Percentiles rank a stretch among this genome's conserved stretches.
Conservation (phyloP, 2,888 invertebrate species). For the Myopa tessellatipennis region DNA sequence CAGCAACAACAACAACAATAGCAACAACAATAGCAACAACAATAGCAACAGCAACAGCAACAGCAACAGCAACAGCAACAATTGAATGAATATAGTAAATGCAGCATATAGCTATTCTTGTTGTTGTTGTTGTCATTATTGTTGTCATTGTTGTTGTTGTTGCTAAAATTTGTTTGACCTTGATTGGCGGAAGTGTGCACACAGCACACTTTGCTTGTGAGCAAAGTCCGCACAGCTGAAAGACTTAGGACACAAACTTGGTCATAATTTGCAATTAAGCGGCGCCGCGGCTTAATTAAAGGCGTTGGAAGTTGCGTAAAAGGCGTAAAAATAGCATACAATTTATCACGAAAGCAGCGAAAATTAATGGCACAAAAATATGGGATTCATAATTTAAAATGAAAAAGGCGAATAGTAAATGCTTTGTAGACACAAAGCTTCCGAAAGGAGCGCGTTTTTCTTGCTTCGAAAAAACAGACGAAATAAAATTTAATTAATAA, state of each 20-base stretch:
- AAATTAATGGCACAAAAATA: no score
- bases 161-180: constrained; percentile 36
- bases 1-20: not conserved
- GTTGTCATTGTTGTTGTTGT: constrained; percentile 1
- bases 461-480: no score
- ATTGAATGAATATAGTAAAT: no score
- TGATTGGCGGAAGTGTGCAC: constrained; percentile 42
- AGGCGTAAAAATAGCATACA: no score
- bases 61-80: no score
- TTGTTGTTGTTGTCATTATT: not conserved
- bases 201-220: constrained; percentile 33
- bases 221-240: constrained; percentile 25
- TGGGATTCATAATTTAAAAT: no score
- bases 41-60: not conserved
- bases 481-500: no score
- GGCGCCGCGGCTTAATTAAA: not conserved
- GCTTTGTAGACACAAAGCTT: no score
- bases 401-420: no score
- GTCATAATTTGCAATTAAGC: not conserved
- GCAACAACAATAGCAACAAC: no score
- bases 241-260: constrained; percentile 45
- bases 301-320: not conserved
- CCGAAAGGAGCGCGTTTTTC: no score
- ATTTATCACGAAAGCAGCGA: no score
- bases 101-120: not conserved